A percentile compares a stretch with the other conserved stretches of the same genome.
Conservation (phyloP, 2,888 invertebrate species). For the Lycocerus yunnanus region DNA sequence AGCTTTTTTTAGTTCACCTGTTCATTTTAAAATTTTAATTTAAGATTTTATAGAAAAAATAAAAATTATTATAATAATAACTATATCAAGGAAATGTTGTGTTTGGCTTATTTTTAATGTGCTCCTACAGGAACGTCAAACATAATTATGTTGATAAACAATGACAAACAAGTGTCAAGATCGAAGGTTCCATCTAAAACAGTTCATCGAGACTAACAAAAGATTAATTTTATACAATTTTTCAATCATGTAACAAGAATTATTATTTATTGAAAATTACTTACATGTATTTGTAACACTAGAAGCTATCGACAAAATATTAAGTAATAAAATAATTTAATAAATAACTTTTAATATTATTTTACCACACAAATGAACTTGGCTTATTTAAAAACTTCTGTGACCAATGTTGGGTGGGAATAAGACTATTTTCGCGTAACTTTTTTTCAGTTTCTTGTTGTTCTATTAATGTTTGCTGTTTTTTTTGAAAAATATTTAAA, state of each 20-base stretch:
- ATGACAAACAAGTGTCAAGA: no score
- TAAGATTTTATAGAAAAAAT: no score
- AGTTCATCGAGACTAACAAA: no score
- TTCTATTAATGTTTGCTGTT: conserved; percentile 78
- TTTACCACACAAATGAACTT: not conserved
- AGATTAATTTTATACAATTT: not conserved
- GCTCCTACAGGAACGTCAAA: no score
- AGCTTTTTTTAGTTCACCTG: no score
- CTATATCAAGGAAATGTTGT: no score
- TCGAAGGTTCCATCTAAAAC: no score
- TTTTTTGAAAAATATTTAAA: conserved; percentile 87
- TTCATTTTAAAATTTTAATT: no score
- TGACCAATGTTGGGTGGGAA: not conserved
- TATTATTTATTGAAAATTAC: not conserved
- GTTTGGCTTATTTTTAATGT: no score
- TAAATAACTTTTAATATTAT: not conserved
- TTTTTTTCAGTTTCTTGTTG: conserved; percentile 62
- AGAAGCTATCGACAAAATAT: not conserved
- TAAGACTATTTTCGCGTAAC: not conserved
- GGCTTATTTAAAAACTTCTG: not conserved
- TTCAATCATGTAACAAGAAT: not conserved
- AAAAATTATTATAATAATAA: no score
- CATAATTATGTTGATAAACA: no score
- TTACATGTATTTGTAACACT: not conserved
- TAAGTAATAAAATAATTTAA: not conserved